Evolutionary conservation across 2,888 invertebrate species (phyloP).

Genomic region (Cheilosia variabilis): DNA sequence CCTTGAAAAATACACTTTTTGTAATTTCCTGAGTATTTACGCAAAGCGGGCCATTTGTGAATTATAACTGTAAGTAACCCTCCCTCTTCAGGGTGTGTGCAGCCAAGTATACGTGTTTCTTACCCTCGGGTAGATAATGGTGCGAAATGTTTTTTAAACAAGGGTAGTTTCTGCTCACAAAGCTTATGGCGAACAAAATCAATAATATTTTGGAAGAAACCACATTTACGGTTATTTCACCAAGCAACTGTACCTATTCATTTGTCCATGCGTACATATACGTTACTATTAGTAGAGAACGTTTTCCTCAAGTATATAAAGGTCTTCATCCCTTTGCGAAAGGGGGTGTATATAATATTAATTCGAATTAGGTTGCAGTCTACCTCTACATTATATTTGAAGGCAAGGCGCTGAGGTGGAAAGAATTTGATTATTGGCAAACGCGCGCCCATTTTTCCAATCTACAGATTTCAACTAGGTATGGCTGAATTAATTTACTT

Average conservation of each 20-base stretch:
- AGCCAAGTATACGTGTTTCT: neutral
- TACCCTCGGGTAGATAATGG: slow-evolving; percentile 23
- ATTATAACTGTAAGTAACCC: slow-evolving; percentile 16
- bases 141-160: slow-evolving; percentile 33
- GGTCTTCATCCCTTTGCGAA: slow-evolving; percentile 17
- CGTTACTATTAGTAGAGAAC: slow-evolving; percentile 41
- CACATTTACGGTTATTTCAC: slow-evolving; percentile 43
- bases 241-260: slow-evolving; percentile 46
- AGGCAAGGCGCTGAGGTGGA: neutral
- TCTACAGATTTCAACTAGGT: too few relatives aligned
- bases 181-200: slow-evolving; percentile 54
- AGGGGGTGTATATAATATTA: neutral
- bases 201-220: slow-evolving; percentile 55
- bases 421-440: neutral
- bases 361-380: slow-evolving; percentile 7
- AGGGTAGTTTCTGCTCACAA: slow-evolving; percentile 45
- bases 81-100: slow-evolving; percentile 4
- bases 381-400: neutral
- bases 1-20: slow-evolving; percentile 33
- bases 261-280: slow-evolving; percentile 40
- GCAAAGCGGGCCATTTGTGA: slow-evolving; percentile 1
- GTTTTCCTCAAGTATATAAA: slow-evolving; percentile 15
- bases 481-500: too few relatives aligned
- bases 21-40: slow-evolving; percentile 41
- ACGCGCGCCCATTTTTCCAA: too few relatives aligned